phyloP scores from a whole-genome alignment of 2,113 vertebrate species.

The Pogonocichla stellata region DNA sequence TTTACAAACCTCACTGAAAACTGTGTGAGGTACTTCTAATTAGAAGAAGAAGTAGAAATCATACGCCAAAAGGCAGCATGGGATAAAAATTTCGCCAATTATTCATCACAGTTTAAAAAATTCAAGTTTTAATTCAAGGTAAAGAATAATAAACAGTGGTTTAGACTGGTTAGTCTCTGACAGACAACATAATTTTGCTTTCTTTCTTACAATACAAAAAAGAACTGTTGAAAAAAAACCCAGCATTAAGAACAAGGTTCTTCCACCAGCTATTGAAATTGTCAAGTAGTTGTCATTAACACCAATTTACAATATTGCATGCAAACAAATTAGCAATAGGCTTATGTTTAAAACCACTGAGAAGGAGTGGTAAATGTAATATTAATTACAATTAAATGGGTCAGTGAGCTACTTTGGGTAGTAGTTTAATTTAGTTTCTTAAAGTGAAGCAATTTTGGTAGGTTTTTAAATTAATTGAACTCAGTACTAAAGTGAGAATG shows the following conservation, averaged over 20 bases:
- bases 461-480: not conserved
- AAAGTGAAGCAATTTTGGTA: not conserved
- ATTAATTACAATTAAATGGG: not conserved
- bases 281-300: not conserved
- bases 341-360: not conserved
- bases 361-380: not conserved
- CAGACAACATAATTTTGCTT: not conserved
- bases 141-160: not conserved
- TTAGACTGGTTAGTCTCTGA: not conserved
- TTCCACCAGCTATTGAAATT: not conserved
- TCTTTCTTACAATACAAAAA: not conserved
- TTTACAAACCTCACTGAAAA: not conserved
- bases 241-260: not conserved
- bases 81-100: not conserved
- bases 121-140: not conserved
- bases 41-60: not conserved
- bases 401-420: not conserved
- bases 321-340: not conserved
- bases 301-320: not conserved
- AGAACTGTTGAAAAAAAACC: rapidly evolving
- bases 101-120: not conserved
- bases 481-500: not conserved
- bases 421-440: not conserved
- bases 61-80: not conserved
- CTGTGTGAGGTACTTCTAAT: not conserved